phyloP scores from a whole-genome alignment of 2,797 vertebrate species.

The Chromis chromis region DNA sequence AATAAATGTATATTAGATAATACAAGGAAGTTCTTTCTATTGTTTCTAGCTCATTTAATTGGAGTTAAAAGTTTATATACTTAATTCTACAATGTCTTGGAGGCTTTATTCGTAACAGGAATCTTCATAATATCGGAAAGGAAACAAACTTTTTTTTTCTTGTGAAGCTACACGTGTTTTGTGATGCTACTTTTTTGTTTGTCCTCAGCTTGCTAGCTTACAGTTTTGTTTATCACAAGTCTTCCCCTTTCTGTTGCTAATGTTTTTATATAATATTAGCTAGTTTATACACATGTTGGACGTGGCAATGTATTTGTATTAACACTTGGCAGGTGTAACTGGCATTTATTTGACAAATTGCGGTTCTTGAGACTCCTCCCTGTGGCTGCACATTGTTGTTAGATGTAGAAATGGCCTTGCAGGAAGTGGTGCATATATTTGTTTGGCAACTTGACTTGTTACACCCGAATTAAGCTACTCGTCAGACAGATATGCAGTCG shows the following conservation, averaged over 20 bases:
- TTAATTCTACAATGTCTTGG: fast-evolving
- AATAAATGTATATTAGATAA: no score
- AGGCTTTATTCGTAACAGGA: constrained; percentile 21
- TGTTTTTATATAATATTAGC: background rate
- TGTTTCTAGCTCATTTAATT: no score
- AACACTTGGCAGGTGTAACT: background rate
- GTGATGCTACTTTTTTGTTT: background rate
- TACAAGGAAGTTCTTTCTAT: background rate
- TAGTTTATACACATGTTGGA: background rate
- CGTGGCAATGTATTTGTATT: background rate
- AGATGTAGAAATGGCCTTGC: background rate
- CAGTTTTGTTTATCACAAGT: background rate
- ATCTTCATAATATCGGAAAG: constrained; percentile 38
- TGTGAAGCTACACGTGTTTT: constrained; percentile 35
- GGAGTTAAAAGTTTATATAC: background rate
- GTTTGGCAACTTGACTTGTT: background rate
- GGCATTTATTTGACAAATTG: background rate
- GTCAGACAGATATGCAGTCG: no score
- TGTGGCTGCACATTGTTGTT: background rate
- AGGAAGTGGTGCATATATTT: constrained; percentile 12
- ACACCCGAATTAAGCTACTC: constrained; percentile 5
- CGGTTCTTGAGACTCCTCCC: background rate
- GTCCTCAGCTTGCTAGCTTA: no score
- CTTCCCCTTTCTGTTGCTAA: no score
- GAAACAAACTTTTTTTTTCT: constrained; percentile 26